These are phyloP conservation scores for Aleiodes sp. DNA, from an alignment of 1,140 invertebrate species.

Conservation along the genomic window DNA sequence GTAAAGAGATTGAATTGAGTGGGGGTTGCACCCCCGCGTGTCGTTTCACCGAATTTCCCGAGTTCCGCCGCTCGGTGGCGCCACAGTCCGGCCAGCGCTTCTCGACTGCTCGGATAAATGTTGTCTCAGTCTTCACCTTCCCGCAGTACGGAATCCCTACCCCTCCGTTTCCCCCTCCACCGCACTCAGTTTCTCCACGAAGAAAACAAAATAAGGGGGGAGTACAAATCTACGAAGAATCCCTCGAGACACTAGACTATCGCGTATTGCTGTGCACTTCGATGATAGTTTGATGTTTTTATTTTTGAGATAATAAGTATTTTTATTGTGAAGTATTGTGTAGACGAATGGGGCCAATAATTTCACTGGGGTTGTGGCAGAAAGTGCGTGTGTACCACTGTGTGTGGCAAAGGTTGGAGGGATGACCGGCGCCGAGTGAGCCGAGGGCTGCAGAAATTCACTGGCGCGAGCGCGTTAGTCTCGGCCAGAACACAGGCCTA, in stretches of 20 bases:
- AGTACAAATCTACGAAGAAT: neutral
- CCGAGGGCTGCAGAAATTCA: constrained; percentile 59
- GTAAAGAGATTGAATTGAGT: constrained; percentile 37
- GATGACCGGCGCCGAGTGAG: constrained; percentile 19
- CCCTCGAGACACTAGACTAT: constrained; percentile 6
- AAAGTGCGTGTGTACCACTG: constrained; percentile 25
- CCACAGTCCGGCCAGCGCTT: constrained; percentile 59
- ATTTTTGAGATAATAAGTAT: too few relatives aligned
- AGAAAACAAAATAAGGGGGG: neutral
- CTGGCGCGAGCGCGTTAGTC: constrained; percentile 59
- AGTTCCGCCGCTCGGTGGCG: constrained; percentile 49
- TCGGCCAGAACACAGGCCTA: constrained; percentile 66
- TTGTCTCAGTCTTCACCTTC: constrained; percentile 45
- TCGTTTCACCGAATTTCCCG: constrained; percentile 38
- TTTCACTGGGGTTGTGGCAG: neutral
- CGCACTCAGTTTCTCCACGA: neutral
- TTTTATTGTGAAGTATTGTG: neutral
- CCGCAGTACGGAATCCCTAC: neutral
- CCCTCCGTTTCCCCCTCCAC: neutral
- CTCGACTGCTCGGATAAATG: constrained; percentile 47
- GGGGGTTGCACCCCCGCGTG: constrained; percentile 61
- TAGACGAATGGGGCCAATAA: constrained; percentile 14
- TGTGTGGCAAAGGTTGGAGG: constrained; percentile 17
- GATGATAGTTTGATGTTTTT: neutral
- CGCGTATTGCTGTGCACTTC: constrained; percentile 10